Base-by-base conservation (phyloP, 1,140 invertebrate genomes). In the Drosophila bipectinata region DNA sequence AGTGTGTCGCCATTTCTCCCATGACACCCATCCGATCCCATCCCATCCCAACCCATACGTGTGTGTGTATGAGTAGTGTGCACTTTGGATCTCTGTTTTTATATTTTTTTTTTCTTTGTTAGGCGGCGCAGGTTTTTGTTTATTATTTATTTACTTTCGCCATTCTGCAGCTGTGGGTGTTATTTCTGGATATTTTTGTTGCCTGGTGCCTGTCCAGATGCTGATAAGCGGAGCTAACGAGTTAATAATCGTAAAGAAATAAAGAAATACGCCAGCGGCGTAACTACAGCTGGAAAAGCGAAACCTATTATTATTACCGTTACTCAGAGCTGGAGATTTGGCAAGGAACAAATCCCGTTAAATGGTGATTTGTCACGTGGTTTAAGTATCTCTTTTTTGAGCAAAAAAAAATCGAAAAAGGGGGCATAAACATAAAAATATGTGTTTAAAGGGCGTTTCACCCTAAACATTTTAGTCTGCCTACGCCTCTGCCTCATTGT, bases 41-140 rank as follows among this genome's bases (percentile, higher is more conserved):
- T 1, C 1, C 18, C 18, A 18, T 18, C 18, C 18, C 18, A 18
- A 1, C 1, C 18, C 18, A 18, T 1, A 18, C 18, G 30, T 1
- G 15, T 6, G 48, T 15, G 18, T 64, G 37, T 28, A 28, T 28
- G 26, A 28, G 37, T 63, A 64, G 62, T 54, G 55, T 74, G 72
- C 54, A 76, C 72, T 76, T 75, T 74, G 61, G 72, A 75, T 76
- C 39, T 56, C 52, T 57, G 14, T 28, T 47, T 48, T 32, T 74
- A 37, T 28, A 39, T 48, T 32, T 74, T 39, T 15, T 21, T 34
- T 53, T 53, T 53, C 24, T 34, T 44, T 44, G 37, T 32, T 21
- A 24, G 21, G 49, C 49, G 30, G 60, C 53, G 37, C 52, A 44
- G 60, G 60, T 8, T 44, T 56, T 56, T 72, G 58, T 63, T 62